These are phyloP conservation scores for Scelioninae gen. 1 DNA, from an alignment of 2,888 invertebrate genomes.

Conservation along the genomic window DNA sequence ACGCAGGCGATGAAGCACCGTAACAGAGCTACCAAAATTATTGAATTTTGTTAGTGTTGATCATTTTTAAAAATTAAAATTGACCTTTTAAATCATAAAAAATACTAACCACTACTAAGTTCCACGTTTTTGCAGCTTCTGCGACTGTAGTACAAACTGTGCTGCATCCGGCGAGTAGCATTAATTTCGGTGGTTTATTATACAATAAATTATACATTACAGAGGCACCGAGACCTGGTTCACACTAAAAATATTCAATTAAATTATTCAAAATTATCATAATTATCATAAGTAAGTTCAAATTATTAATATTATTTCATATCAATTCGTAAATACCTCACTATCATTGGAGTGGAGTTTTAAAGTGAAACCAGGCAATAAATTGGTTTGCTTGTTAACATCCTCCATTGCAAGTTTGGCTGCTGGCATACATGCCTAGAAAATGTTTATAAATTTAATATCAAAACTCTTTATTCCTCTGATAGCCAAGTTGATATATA, in stretches of 20 bases:
- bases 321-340: constrained; percentile 87
- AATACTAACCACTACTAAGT: constrained; percentile 97
- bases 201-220: constrained; percentile 99
- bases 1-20: constrained; percentile 98
- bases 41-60: too few species aligned
- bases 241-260: constrained; percentile 90
- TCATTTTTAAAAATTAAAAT: too few species aligned
- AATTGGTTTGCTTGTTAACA: constrained; percentile 94
- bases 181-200: constrained; percentile 96
- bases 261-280: too few species aligned
- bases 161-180: constrained; percentile 98
- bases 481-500: too few species aligned
- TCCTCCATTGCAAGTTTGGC: constrained; percentile 98
- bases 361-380: constrained; percentile 95
- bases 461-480: too few species aligned
- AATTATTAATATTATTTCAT: too few species aligned
- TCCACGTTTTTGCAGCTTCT: constrained; percentile 99
- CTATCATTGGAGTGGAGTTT: constrained; percentile 98
- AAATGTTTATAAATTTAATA: constrained; percentile 6
- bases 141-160: constrained; percentile 99
- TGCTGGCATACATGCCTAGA: constrained; percentile 97
- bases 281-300: too few species aligned
- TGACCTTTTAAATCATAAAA: background rate
- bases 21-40: constrained; percentile 96
- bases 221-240: constrained; percentile 98